Conservation (phyloP, 2,797 vertebrate species). For the Pseudochromis fuscus region DNA sequence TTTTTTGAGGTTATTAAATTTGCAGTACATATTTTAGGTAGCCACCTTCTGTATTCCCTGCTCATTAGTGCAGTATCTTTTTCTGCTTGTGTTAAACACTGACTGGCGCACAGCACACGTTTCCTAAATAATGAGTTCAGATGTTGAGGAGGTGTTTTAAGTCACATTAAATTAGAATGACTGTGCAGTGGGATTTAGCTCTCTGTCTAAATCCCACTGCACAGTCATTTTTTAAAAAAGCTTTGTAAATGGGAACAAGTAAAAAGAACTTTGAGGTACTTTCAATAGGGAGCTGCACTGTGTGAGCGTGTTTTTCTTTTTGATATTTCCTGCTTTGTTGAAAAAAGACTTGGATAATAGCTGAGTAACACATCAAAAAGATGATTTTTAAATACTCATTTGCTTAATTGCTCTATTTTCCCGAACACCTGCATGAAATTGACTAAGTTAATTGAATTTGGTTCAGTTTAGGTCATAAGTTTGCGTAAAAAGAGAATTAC, state of each 20-base stretch:
- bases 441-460: not conserved
- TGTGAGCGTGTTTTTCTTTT: not conserved
- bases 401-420: not conserved
- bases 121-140: constrained; percentile 49
- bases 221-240: not conserved
- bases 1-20: constrained; percentile 20
- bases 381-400: not conserved
- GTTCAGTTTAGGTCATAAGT: not conserved
- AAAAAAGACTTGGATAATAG: not conserved
- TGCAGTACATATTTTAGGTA: not conserved
- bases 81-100: constrained; percentile 2
- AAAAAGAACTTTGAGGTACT: not conserved
- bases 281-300: not conserved
- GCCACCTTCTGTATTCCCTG: constrained; percentile 32
- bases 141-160: constrained; percentile 29
- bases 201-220: not conserved
- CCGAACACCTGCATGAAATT: not conserved
- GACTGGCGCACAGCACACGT: not conserved
- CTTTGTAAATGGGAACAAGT: not conserved
- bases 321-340: not conserved
- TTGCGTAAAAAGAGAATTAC: not conserved
- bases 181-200: constrained; percentile 12
- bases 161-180: constrained; percentile 33
- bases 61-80: constrained; percentile 42
- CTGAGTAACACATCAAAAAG: not conserved